A percentile compares a stretch with the other conserved stretches of the same genome.
phyloP scores from a whole-genome alignment of 2,113 vertebrate species.

The Dascyllus trimaculatus region DNA sequence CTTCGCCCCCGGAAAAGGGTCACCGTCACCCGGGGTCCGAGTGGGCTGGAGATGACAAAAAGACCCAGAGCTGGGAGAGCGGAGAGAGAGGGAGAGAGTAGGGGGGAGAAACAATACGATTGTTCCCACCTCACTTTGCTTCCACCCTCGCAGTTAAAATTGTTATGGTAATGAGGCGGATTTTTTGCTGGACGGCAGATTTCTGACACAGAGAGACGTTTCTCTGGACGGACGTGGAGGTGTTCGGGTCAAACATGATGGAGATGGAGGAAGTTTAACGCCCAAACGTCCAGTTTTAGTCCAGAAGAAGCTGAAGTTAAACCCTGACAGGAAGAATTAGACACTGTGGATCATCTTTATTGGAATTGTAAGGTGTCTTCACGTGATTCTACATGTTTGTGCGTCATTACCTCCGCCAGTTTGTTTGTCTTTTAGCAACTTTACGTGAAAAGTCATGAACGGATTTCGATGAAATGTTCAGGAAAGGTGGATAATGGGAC shows the following conservation, averaged over 20 bases:
- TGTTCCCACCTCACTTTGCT: slow-evolving; percentile 73
- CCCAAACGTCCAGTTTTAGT: too few relatives aligned
- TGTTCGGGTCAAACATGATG: neutral
- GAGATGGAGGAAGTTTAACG: too few relatives aligned
- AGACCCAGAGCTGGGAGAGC: slow-evolving; percentile 23
- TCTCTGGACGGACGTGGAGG: slow-evolving; percentile 18
- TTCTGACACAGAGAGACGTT: slow-evolving; percentile 25
- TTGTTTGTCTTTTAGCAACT: too few relatives aligned
- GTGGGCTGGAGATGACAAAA: slow-evolving; percentile 70
- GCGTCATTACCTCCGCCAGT: too few relatives aligned
- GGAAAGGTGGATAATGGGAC: too few relatives aligned
- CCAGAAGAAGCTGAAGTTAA: too few relatives aligned
- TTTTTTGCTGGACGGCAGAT: slow-evolving; percentile 46
- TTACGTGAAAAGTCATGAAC: too few relatives aligned
- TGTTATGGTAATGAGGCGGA: slow-evolving; percentile 71
- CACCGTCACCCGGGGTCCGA: slow-evolving; percentile 70
- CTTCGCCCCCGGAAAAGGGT: slow-evolving; percentile 61
- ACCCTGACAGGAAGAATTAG: too few relatives aligned
- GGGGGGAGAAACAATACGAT: slow-evolving; percentile 59
- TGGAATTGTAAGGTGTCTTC: too few relatives aligned
- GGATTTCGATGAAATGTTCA: too few relatives aligned
- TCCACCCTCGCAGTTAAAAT: slow-evolving; percentile 72
- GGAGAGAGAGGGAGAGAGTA: neutral
- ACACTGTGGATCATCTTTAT: too few relatives aligned
- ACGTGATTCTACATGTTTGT: too few relatives aligned